phyloP scores from a whole-genome alignment of 2,797 vertebrate genomes.

The Intellagama lesueurii region DNA sequence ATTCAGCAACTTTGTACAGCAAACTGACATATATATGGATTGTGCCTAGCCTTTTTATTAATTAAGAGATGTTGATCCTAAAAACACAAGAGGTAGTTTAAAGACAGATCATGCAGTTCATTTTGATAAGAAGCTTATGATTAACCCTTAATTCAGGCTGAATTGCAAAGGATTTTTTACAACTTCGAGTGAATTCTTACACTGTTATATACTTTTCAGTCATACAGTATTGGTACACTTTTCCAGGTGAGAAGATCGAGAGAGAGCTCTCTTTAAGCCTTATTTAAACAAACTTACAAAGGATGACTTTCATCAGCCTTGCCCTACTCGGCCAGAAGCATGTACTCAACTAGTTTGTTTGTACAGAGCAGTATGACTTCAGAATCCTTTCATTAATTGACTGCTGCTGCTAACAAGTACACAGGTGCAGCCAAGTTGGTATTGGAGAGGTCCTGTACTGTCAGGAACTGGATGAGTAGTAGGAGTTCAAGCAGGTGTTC shows the following conservation, averaged over 20 bases:
- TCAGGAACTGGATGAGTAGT: not conserved
- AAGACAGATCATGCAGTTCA: not conserved
- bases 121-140: not conserved
- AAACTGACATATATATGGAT: not conserved
- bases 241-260: not conserved
- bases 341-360: not conserved
- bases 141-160: not conserved
- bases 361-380: not conserved
- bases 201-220: not conserved
- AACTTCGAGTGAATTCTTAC: not conserved
- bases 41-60: not conserved
- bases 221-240: not conserved
- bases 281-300: not conserved
- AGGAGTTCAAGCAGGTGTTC: not conserved
- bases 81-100: not conserved
- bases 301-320: not conserved
- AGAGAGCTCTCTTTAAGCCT: not conserved
- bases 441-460: conserved; percentile 1
- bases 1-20: not conserved
- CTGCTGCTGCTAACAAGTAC: not conserved
- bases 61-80: not conserved
- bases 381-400: not conserved
- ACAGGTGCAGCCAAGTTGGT: not conserved
- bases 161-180: not conserved
- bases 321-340: not conserved